A percentile compares a stretch with the other conserved stretches of the same genome.
Conservation (phyloP, 1,140 invertebrate genomes). For the Telenomus remus region DNA sequence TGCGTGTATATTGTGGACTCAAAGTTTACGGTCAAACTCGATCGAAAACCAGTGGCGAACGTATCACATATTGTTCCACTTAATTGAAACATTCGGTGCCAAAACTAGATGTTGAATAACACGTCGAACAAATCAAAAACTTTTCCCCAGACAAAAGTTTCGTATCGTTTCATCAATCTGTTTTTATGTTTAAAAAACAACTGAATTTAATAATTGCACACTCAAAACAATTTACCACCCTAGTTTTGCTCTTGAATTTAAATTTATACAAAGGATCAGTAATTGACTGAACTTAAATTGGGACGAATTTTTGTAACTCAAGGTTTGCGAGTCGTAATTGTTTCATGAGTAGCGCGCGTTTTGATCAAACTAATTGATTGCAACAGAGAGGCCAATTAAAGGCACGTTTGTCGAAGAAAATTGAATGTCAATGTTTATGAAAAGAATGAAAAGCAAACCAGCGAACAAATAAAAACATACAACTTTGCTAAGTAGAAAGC, state of each 20-base stretch:
- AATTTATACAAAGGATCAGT: too few species aligned
- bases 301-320: too few species aligned
- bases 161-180: too few species aligned
- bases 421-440: background rate
- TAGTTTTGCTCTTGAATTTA: too few species aligned
- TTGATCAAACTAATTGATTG: too few species aligned
- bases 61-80: slow-evolving; percentile 38
- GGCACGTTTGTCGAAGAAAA: background rate
- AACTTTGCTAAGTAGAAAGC: slow-evolving; percentile 2
- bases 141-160: background rate
- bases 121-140: background rate
- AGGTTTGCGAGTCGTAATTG: too few species aligned
- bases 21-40: slow-evolving; percentile 33
- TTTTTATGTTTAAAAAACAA: too few species aligned
- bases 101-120: slow-evolving; percentile 8
- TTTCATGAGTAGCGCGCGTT: too few species aligned
- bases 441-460: slow-evolving; percentile 1
- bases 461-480: background rate
- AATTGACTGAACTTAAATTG: too few species aligned
- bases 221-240: too few species aligned
- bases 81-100: slow-evolving; percentile 28
- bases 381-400: background rate
- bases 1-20: slow-evolving; percentile 29
- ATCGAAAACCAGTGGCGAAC: slow-evolving; percentile 24
- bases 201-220: too few species aligned